Evolutionary conservation across 2,113 vertebrate genomes (phyloP), one percentile per base, ranked within the genome.

Genomic region (Carettochelys insculpta): DNA sequence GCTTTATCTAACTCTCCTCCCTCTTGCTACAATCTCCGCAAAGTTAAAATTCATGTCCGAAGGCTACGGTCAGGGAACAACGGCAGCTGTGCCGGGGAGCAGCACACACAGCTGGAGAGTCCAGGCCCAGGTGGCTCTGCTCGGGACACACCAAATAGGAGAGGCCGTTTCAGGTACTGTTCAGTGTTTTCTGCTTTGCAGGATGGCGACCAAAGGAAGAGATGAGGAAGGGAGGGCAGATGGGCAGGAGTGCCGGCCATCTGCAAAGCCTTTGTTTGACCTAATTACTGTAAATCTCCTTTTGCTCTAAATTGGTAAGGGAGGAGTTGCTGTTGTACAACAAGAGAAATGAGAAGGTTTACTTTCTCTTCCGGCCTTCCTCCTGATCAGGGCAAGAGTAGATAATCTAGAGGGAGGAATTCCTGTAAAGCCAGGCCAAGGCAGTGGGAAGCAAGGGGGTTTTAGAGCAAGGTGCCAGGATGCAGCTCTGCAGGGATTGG

Each of bases 131-230:
- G 95, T 87, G 94, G 86, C 95, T 96, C 94, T 95, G 96, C 82
- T 1, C 78, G 92, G 48, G 91, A 61, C 68, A 83, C 95, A 84
- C 92, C 96, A 92, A 98, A 85, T 95, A 97, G 97, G 96, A 98
- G 97, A 96, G 97, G 97, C 92, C 96, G 95, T 93, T 99, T 99
- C 98, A 98, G 98, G 98, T 99, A 98, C 96, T 93, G 94, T 97
- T 20, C 2, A 2, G 86, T 79, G 20, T 90, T 93, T 94, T 93
- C 77, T 95, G 83, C 82, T 90, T 93, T 90, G 92, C 43, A 80
- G 80, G 85, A 76, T 31, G 65, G 91, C 75, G 68, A 16, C 54
- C 68, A 75, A 41, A 43, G 87, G 87, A 50, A 79, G 94, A 82
- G 56, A 17, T 0, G 2, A 8, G 54, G 85, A 80, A 31, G 94